Evolutionary conservation across 53 echinoderm and acorn worm species (phyloP).

Genomic region (Arbacia lixula): DNA sequence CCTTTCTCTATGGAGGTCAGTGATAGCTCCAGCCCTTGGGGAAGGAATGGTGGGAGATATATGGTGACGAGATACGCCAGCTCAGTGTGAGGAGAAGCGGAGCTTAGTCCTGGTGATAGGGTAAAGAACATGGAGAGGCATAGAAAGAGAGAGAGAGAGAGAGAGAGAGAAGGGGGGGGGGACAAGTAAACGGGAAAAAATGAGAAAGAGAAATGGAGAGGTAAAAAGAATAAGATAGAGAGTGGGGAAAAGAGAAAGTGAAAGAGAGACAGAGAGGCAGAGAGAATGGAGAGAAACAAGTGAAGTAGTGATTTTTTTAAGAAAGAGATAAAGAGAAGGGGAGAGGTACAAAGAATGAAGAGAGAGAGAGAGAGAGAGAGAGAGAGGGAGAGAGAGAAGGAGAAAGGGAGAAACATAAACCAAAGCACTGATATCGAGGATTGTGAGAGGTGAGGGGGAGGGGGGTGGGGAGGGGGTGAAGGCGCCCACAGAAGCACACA

Average conservation of each 20-base stretch:
- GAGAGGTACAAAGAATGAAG: neutral
- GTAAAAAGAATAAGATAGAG: neutral
- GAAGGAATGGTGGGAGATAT: too few relatives aligned
- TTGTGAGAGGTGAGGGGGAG: neutral
- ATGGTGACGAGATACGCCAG: too few relatives aligned
- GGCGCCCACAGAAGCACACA: too few relatives aligned
- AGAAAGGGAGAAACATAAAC: neutral
- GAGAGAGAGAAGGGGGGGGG: neutral
- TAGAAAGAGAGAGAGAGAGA: neutral
- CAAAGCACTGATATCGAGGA: neutral
- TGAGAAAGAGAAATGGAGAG: neutral
- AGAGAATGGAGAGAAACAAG: neutral
- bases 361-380: slow-evolving; percentile 5
- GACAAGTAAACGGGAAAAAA: neutral
- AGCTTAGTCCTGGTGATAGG: too few relatives aligned
- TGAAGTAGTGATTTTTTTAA: neutral
- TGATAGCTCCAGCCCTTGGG: too few relatives aligned
- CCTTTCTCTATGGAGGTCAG: too few relatives aligned
- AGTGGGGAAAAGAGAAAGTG: neutral
- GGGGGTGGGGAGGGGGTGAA: neutral
- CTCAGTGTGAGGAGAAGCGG: too few relatives aligned
- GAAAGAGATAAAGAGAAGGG: neutral
- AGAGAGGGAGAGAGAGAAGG: neutral
- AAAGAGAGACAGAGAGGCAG: neutral
- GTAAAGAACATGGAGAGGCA: too few relatives aligned